These are phyloP conservation scores for Saguinus oedipus DNA, from an alignment of 2,797 vertebrate genomes.

Conservation along the genomic window DNA sequence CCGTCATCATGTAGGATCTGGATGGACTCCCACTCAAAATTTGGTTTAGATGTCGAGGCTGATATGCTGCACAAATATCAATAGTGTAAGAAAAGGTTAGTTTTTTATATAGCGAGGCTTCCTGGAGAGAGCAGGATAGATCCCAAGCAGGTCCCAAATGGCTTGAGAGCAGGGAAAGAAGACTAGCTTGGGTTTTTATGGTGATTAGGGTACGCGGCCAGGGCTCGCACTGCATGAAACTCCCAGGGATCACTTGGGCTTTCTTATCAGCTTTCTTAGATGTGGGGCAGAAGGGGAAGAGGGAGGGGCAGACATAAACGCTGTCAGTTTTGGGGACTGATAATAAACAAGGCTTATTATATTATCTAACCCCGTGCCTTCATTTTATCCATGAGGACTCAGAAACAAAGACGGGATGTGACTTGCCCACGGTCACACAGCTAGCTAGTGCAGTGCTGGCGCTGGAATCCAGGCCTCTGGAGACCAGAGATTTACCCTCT, in stretches of 20 bases:
- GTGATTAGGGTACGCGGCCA: too few species aligned
- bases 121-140: neutral
- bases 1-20: neutral
- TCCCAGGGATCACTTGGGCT: neutral
- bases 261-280: neutral
- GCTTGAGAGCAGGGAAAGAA: neutral
- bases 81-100: neutral
- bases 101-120: neutral
- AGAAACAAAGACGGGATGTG: neutral
- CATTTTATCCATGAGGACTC: neutral
- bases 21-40: neutral
- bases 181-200: neutral
- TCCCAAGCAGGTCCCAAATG: neutral
- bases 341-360: neutral
- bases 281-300: neutral
- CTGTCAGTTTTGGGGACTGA: neutral
- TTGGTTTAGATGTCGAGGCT: neutral
- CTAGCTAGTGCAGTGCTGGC: too few species aligned
- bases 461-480: neutral
- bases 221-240: neutral
- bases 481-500: neutral
- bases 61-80: neutral
- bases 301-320: neutral
- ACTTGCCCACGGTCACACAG: neutral
- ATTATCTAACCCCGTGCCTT: neutral